A percentile compares a stretch with the other conserved stretches of the same genome.
These are phyloP conservation scores for Tympanoctomys barrerae DNA, from an alignment of 2,797 vertebrate species.

Conservation along the genomic window DNA sequence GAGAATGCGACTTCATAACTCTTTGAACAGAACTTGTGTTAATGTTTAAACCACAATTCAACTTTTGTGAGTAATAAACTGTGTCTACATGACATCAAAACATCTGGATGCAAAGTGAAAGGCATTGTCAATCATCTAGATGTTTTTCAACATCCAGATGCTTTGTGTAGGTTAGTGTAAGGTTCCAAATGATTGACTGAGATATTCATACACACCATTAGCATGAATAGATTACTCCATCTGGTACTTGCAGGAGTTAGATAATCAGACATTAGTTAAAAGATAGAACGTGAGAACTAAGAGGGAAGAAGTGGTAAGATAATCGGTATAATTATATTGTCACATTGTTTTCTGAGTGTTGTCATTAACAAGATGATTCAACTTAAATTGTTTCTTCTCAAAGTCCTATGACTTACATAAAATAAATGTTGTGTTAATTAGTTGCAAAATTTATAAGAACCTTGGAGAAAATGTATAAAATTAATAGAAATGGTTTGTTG, in stretches of 20 bases:
- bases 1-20: constrained; percentile 59
- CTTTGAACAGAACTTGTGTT: constrained; percentile 54
- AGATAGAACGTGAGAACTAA: not conserved
- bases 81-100: constrained; percentile 61
- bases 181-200: constrained; percentile 66
- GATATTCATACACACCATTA: constrained; percentile 46
- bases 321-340: not conserved
- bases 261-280: not conserved
- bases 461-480: not conserved
- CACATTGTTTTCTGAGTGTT: not conserved
- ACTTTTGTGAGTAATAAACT: constrained; percentile 61
- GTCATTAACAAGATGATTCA: not conserved
- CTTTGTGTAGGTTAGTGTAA: constrained; percentile 64
- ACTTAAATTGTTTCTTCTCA: not conserved
- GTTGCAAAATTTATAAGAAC: constrained; percentile 13
- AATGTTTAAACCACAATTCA: constrained; percentile 55
- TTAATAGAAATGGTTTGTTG: not conserved
- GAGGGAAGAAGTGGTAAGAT: not conserved
- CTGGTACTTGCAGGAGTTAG: constrained; percentile 6
- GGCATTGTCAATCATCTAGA: constrained; percentile 58
- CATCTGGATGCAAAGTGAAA: constrained; percentile 67
- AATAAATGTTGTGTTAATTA: not conserved
- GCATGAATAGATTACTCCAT: constrained; percentile 31
- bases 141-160: constrained; percentile 70
- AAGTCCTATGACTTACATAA: not conserved